These are phyloP conservation scores for Apis laboriosa DNA, from an alignment of 1,140 invertebrate genomes.

Conservation along the genomic window DNA sequence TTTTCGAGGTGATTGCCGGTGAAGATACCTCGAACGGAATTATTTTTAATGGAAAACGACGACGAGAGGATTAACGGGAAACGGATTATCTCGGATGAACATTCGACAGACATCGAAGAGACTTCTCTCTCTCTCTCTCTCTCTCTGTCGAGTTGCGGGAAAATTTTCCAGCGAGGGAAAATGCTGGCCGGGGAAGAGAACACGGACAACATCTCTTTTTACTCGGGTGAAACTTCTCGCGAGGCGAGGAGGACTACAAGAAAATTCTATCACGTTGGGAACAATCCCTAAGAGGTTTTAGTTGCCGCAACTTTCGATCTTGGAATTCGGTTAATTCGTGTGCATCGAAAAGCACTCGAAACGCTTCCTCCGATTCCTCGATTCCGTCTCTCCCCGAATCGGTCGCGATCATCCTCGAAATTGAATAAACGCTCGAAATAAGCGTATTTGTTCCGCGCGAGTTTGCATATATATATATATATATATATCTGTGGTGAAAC, in stretches of 20 bases:
- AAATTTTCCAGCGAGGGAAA: neutral
- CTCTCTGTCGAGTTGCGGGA: neutral
- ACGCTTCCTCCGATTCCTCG: neutral
- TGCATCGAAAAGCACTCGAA: slow-evolving; percentile 8
- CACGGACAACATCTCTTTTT: neutral
- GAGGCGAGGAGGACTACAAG: neutral
- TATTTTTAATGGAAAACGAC: slow-evolving; percentile 34
- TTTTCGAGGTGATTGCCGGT: neutral
- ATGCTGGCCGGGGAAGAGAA: neutral
- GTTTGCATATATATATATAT: too few species aligned
- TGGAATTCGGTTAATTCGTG: slow-evolving; percentile 3
- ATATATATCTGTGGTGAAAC: too few species aligned
- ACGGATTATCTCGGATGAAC: slow-evolving; percentile 21
- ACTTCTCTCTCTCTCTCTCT: neutral
- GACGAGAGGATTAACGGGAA: neutral
- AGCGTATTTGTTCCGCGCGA: too few species aligned
- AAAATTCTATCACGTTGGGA: neutral
- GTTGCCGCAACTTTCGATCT: neutral
- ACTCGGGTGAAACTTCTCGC: neutral
- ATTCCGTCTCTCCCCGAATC: neutral
- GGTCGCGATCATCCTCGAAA: neutral
- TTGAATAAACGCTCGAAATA: too few species aligned
- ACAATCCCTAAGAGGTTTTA: slow-evolving; percentile 12
- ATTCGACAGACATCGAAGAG: neutral
- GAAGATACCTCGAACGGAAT: slow-evolving; percentile 4